phyloP scores from a whole-genome alignment of 2,113 vertebrate species.

The Cyprinus carpio region DNA sequence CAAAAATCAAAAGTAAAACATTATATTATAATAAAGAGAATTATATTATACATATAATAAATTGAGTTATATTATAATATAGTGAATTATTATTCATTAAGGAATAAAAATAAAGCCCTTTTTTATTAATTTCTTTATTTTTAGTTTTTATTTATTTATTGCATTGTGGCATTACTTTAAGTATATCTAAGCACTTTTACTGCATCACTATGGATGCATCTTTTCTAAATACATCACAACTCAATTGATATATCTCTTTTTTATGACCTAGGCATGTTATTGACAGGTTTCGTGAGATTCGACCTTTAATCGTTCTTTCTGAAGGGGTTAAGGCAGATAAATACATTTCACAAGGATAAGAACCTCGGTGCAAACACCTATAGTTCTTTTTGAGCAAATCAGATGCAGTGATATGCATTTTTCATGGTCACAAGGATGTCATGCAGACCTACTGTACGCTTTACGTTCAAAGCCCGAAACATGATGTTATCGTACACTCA shows the following conservation, averaged over 20 bases:
- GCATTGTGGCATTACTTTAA: no score
- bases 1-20: no score
- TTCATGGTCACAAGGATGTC: constrained; percentile 2
- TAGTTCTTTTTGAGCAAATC: not conserved
- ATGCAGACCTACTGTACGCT: not conserved
- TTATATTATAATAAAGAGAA: no score
- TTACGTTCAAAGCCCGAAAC: not conserved
- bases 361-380: not conserved
- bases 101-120: no score
- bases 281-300: not conserved
- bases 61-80: no score
- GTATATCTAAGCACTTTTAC: no score
- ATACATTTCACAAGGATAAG: not conserved
- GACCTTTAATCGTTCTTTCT: not conserved
- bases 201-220: not conserved
- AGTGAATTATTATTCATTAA: no score
- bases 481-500: not conserved
- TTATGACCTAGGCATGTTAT: no score
- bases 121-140: no score
- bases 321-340: not conserved
- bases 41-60: no score
- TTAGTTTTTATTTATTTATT: no score
- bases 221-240: not conserved
- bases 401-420: not conserved
- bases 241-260: not conserved